phyloP scores from a whole-genome alignment of 1,140 invertebrate genomes.

The Drosophila pseudoobscura region DNA sequence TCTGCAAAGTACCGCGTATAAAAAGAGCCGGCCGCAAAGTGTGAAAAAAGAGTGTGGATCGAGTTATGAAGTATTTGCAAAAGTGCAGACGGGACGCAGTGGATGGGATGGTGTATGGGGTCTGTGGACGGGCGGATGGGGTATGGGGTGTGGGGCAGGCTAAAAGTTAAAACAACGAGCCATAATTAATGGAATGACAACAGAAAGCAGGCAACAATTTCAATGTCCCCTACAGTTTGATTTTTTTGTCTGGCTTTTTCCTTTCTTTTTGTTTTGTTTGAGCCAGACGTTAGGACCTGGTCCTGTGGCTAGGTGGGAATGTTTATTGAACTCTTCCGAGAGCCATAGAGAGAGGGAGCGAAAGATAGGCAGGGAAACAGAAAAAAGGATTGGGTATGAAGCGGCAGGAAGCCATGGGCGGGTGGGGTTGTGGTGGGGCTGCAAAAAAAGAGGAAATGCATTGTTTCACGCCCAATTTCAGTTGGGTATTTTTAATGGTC shows the following conservation, averaged over 20 bases:
- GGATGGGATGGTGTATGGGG: constrained; percentile 12
- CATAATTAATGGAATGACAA: constrained; percentile 82
- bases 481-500: constrained; percentile 55
- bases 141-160: constrained; percentile 34
- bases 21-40: too few relatives aligned
- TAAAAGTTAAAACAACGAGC: constrained; percentile 82
- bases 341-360: constrained; percentile 13
- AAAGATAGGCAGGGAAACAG: constrained; percentile 15
- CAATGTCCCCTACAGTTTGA: constrained; percentile 40
- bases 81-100: constrained; percentile 71
- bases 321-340: constrained; percentile 58
- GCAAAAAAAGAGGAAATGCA: constrained; percentile 62
- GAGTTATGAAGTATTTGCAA: constrained; percentile 71
- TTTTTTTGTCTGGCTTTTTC: constrained; percentile 1
- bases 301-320: constrained; percentile 38
- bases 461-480: constrained; percentile 78
- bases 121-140: background rate
- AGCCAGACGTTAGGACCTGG: constrained; percentile 13
- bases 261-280: background rate
- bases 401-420: constrained; percentile 32
- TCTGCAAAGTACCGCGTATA: too few relatives aligned
- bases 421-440: too few relatives aligned
- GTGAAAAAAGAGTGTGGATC: constrained; percentile 45
- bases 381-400: constrained; percentile 30
- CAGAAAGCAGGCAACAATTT: constrained; percentile 78